Conservation (phyloP, 2,888 invertebrate species). For the Thysanoteuthis rhombus region DNA sequence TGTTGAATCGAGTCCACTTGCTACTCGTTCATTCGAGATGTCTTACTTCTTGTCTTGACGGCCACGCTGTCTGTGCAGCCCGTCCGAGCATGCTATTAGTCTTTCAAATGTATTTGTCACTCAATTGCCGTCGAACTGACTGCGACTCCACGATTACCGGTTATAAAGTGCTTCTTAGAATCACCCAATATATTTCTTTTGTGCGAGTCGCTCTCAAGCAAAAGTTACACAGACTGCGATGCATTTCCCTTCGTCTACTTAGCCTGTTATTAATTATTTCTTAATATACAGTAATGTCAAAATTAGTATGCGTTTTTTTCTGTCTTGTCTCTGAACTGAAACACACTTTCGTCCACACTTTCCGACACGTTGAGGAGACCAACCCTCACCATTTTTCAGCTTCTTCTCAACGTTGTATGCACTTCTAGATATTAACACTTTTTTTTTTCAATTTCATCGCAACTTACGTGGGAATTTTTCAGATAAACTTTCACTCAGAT, state of each 20-base stretch:
- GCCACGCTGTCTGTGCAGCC: background rate
- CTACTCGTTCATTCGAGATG: background rate
- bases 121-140: background rate
- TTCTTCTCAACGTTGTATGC: no score
- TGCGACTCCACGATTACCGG: background rate
- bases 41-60: background rate
- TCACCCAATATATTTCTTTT: background rate
- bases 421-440: no score
- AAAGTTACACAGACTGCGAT: background rate
- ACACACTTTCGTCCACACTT: no score
- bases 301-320: no score
- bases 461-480: no score
- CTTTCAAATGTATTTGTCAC: background rate
- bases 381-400: no score
- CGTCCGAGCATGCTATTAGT: background rate
- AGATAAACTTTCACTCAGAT: no score
- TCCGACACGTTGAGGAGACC: no score
- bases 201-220: background rate
- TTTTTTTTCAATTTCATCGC: no score
- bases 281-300: no score
- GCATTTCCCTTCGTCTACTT: background rate
- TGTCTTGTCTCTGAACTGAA: no score
- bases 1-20: background rate
- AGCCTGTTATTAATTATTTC: no score
- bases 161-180: background rate